Evolutionary conservation across 2,113 vertebrate genomes (phyloP).

Genomic region (Hypocryptadius cinnamomeus): DNA sequence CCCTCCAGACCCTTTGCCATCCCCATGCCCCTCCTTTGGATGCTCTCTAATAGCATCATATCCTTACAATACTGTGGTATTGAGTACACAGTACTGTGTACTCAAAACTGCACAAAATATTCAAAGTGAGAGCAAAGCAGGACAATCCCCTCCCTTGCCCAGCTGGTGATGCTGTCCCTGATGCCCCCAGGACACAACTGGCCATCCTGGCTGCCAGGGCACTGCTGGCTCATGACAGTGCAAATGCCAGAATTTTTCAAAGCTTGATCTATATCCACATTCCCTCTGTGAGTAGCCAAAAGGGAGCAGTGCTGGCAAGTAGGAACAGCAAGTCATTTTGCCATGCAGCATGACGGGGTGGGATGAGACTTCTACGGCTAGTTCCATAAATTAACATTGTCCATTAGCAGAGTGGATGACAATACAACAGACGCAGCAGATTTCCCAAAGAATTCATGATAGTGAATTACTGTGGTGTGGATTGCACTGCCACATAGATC

Average conservation of each 20-base stretch:
- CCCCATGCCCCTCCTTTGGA: neutral
- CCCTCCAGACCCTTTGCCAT: neutral
- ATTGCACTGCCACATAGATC: neutral
- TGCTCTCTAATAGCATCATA: neutral
- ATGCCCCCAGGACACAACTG: rapidly evolving
- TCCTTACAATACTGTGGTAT: neutral
- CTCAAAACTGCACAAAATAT: neutral
- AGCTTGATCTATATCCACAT: neutral
- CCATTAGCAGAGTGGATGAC: neutral
- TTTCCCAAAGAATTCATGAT: neutral
- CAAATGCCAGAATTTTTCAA: neutral
- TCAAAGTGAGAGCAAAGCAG: neutral
- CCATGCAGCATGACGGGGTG: neutral
- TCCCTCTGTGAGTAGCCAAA: neutral
- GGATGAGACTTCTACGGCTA: neutral
- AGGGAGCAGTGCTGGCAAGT: neutral
- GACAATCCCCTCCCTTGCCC: neutral
- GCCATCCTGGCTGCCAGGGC: neutral
- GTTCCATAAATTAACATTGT: neutral
- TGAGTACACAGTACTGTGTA: too few relatives aligned
- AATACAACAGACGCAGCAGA: neutral
- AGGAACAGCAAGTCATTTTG: neutral
- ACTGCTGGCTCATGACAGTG: neutral
- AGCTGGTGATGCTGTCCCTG: rapidly evolving
- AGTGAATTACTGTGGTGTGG: neutral